Conservation (phyloP, 2,797 vertebrate genomes). For the Peromyscus melanophrys region DNA sequence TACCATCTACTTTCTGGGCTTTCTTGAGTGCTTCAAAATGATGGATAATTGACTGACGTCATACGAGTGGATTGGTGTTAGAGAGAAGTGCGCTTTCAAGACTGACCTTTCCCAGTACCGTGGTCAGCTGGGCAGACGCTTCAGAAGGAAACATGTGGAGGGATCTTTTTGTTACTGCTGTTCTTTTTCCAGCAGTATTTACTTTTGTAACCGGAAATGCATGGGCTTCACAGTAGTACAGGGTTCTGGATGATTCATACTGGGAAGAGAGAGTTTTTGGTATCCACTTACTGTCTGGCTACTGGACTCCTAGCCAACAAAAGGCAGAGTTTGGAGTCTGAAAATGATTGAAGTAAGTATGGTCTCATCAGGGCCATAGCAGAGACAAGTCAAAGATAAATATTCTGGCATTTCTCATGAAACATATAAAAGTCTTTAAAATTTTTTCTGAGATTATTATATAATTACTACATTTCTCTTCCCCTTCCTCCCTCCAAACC, state of each 20-base stretch:
- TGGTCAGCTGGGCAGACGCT: background rate
- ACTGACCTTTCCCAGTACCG: background rate
- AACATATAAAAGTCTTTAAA: background rate
- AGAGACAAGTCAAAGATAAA: background rate
- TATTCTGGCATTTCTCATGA: background rate
- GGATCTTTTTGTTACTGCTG: background rate
- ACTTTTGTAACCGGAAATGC: background rate
- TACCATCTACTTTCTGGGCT: background rate
- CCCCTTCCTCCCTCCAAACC: too few species aligned
- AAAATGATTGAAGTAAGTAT: background rate
- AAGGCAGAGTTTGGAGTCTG: background rate
- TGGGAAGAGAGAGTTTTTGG: background rate
- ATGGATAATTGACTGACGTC: background rate
- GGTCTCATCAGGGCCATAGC: background rate
- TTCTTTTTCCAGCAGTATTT: background rate
- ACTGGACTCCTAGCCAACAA: background rate
- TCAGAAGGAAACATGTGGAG: background rate
- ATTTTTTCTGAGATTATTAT: background rate
- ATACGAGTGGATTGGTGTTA: background rate
- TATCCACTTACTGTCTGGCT: background rate
- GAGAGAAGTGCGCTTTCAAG: background rate
- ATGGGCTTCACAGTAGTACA: background rate
- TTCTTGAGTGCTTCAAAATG: background rate
- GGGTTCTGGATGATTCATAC: background rate
- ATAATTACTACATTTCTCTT: background rate